These are phyloP conservation scores for Meloidogyne floridensis DNA, from an alignment of 1,140 invertebrate species.

Conservation along the genomic window DNA sequence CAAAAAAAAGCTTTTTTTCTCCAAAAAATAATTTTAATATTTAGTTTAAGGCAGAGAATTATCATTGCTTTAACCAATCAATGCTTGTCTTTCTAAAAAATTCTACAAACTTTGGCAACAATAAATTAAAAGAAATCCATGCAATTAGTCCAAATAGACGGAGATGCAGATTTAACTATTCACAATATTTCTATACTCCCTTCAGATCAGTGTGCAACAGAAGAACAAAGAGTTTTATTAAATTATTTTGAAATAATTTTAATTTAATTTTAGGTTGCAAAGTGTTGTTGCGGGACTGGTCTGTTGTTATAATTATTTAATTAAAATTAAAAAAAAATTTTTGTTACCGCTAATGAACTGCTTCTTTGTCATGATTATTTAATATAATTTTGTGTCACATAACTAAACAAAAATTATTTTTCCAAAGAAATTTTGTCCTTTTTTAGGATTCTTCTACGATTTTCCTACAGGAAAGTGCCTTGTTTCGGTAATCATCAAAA, in stretches of 20 bases:
- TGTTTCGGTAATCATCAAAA: slow-evolving; percentile 45
- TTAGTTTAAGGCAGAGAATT: not conserved
- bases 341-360: not conserved
- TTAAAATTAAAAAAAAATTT: slow-evolving; percentile 46
- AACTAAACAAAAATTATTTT: no score
- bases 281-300: slow-evolving; percentile 63
- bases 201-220: slow-evolving; percentile 64
- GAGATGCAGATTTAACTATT: slow-evolving; percentile 62
- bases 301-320: not conserved
- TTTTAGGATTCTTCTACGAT: slow-evolving; percentile 36
- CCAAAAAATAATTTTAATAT: not conserved
- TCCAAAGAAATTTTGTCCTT: not conserved
- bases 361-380: no score
- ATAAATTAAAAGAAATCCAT: not conserved
- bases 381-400: no score
- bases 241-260: not conserved
- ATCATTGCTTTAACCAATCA: not conserved
- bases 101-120: not conserved
- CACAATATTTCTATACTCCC: slow-evolving; percentile 64
- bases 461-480: slow-evolving; percentile 50
- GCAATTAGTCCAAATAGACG: slow-evolving; percentile 50
- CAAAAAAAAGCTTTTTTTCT: no score
- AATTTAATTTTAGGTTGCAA: slow-evolving; percentile 53
- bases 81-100: not conserved
- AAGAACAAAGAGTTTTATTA: slow-evolving; percentile 58